phyloP scores from a whole-genome alignment of 1,140 invertebrate genomes.

The Samia ricini region DNA sequence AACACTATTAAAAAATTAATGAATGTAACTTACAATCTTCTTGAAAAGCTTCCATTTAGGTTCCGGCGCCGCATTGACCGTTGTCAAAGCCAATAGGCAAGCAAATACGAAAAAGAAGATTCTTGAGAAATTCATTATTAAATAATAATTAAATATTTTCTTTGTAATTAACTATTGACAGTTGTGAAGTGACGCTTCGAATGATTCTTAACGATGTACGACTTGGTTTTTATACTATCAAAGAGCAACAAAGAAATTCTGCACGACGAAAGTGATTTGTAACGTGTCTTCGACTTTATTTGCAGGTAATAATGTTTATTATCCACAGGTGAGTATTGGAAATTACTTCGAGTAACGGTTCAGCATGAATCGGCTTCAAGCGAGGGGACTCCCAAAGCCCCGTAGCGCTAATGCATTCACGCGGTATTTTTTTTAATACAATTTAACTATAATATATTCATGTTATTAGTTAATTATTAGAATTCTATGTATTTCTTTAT shows the following conservation, averaged over 20 bases:
- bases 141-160: background rate
- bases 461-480: conserved; percentile 1
- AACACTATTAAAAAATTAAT: background rate
- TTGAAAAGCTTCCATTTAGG: conserved; percentile 26
- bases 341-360: background rate
- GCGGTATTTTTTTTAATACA: background rate
- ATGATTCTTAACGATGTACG: background rate
- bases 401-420: background rate
- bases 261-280: background rate
- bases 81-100: conserved; percentile 14
- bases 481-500: background rate
- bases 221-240: background rate
- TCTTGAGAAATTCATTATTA: conserved; percentile 20
- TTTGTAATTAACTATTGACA: background rate
- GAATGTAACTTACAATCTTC: conserved; percentile 18
- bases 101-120: conserved; percentile 20
- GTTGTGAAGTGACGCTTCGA: background rate
- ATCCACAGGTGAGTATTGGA: background rate
- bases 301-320: background rate
- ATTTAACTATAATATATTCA: too few species aligned
- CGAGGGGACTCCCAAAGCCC: background rate
- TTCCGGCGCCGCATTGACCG: conserved; percentile 19
- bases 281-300: background rate
- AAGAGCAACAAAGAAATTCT: too few species aligned
- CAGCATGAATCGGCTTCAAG: background rate